phyloP scores from a whole-genome alignment of 1,140 invertebrate genomes.

The Cyrtorhinus lividipennis region DNA sequence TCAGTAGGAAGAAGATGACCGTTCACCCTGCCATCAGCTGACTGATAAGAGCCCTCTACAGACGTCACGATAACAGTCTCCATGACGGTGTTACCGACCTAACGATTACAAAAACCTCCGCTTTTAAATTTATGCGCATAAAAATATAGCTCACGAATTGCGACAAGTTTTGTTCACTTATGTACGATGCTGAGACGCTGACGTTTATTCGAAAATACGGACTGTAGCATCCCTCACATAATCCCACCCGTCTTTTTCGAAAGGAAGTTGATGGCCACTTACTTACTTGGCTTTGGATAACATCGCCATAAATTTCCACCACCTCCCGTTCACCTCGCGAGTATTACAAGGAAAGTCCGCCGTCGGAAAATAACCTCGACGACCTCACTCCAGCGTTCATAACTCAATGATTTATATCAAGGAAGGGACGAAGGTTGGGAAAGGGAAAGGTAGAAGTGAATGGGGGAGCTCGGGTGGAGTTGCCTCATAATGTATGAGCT shows the following conservation, averaged over 20 bases:
- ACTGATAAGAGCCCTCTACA: too few species aligned
- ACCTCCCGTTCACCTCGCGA: background rate
- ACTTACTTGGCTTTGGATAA: background rate
- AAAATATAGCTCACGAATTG: too few species aligned
- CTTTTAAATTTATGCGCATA: too few species aligned
- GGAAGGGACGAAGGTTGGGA: background rate
- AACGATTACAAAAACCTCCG: too few species aligned
- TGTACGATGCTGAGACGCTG: too few species aligned
- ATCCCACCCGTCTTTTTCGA: background rate
- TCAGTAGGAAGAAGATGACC: too few species aligned
- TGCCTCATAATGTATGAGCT: background rate
- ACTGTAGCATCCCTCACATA: background rate
- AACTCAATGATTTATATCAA: background rate
- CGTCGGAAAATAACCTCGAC: background rate
- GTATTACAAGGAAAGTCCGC: background rate
- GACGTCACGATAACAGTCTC: too few species aligned
- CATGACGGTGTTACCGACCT: too few species aligned
- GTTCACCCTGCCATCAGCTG: too few species aligned
- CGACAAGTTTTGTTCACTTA: too few species aligned
- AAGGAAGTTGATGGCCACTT: background rate
- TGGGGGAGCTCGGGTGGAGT: background rate
- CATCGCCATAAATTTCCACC: background rate
- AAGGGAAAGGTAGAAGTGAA: background rate
- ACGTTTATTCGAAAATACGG: too few species aligned
- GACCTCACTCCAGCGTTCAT: too few species aligned